Evolutionary conservation across 1,140 invertebrate species (phyloP), one percentile per base, ranked within the genome.

Genomic region (Trichomalopsis sarcophagae): DNA sequence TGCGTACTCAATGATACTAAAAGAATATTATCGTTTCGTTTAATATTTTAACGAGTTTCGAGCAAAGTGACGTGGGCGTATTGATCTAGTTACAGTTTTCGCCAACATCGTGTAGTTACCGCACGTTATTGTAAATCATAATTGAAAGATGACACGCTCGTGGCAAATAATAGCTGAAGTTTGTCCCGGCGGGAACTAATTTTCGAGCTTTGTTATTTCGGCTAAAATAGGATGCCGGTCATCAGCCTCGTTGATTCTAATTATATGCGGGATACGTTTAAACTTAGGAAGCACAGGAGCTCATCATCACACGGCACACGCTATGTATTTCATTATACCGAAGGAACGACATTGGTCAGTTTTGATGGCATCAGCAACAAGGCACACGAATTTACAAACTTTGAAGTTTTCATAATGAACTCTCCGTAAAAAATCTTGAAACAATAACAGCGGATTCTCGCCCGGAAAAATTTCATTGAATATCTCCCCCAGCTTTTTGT

Each of bases 401-500:
- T 36, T 40, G 1, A 75, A 76, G 23, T 33, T 73, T 27, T 68
- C 21, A 21, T 73, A 30, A 55, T 55, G 68, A 81, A 27, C 73
- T 81, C 23, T 2, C 2, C 66, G 17, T 27, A 33, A 81, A 17
- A 69, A 73, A 81, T 81, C 40, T 40, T 14, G 13, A 81, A 73
- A 55, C 81, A 82, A 74, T 76, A 76, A 47, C 33, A 82, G 74
- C 27, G 33, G 68, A 0, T 81, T 36, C 33, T 81, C 36, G 40
- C 47, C 36, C 47, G 33, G 40, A 81, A 81, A 73, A 75, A 76
- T 11, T 36, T 74, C 36, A 73, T 62, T 36, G 17, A 40, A 82
- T 82, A 74, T 44, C 9, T 44, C 40, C 74, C 40, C 74, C 55
- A n/a, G 23, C 14, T 17, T 82, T 73, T 62, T 82, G 13, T 74